These are phyloP conservation scores for Noctua janthe DNA, from an alignment of 2,888 invertebrate species.

Conservation along the genomic window DNA sequence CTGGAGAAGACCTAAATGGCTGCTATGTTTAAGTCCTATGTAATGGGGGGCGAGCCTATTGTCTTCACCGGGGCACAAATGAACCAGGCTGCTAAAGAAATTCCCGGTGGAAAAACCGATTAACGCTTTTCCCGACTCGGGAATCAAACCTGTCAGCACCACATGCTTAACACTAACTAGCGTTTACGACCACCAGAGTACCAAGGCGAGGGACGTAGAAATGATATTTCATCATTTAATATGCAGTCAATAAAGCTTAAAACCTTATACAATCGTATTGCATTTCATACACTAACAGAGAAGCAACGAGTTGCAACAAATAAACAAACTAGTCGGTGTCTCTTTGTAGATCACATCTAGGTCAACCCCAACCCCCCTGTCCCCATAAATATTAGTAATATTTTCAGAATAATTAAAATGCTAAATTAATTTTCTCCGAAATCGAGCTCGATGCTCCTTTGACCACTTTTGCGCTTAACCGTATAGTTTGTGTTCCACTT, in stretches of 20 bases:
- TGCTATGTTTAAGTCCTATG: neutral
- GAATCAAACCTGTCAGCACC: neutral
- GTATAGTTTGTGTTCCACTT: slow-evolving; percentile 6
- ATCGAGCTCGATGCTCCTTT: slow-evolving; percentile 21
- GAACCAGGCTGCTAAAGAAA: neutral
- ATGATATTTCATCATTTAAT: neutral
- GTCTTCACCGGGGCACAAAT: neutral
- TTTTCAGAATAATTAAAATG: slow-evolving; percentile 36
- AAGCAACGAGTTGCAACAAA: neutral
- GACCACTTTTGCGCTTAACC: neutral
- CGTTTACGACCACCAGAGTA: neutral
- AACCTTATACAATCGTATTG: neutral
- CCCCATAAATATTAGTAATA: slow-evolving; percentile 8
- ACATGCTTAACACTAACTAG: neutral
- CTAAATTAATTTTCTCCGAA: slow-evolving; percentile 36
- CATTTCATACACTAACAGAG: neutral
- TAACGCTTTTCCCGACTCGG: neutral
- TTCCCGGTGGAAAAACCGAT: neutral
- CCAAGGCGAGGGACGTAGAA: neutral
- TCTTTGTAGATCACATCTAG: slow-evolving; percentile 2
- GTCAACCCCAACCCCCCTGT: neutral
- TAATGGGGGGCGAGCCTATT: neutral
- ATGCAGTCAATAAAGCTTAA: neutral
- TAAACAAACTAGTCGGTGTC: neutral
- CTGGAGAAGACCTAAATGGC: neutral